A percentile compares a stretch with the other conserved stretches of the same genome.
These are phyloP conservation scores for Zhengitettix transpicula DNA, from an alignment of 2,888 invertebrate species.

Conservation along the genomic window DNA sequence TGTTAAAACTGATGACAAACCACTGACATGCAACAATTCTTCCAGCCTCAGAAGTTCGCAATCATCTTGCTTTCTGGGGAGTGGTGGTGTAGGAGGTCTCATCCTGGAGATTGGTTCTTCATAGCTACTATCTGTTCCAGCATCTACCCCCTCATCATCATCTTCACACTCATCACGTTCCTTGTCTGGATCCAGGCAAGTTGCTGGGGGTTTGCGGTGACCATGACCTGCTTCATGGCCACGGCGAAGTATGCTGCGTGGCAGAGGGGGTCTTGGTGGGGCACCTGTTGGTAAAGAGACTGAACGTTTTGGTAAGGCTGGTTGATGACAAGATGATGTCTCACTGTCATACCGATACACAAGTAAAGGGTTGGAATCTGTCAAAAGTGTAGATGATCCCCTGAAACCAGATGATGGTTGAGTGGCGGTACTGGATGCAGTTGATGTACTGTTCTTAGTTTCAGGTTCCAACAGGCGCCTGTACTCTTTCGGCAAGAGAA, in stretches of 20 bases:
- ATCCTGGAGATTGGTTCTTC: constrained; percentile 4
- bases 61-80: constrained; percentile 14
- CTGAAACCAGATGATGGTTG: constrained; percentile 76
- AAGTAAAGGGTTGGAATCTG: constrained; percentile 63
- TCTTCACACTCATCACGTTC: constrained; percentile 27
- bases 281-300: constrained; percentile 39
- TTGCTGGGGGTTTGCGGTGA: not conserved
- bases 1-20: constrained; percentile 41
- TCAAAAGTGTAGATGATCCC: constrained; percentile 59
- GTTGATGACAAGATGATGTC: constrained; percentile 39
- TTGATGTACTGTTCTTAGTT: constrained; percentile 28
- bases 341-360: constrained; percentile 69
- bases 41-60: constrained; percentile 47
- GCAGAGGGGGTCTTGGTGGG: constrained; percentile 54
- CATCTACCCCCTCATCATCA: constrained; percentile 24
- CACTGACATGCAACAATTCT: constrained; percentile 52
- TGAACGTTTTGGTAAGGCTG: constrained; percentile 29
- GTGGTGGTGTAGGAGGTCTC: constrained; percentile 12
- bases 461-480: constrained; percentile 63
- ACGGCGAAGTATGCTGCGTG: constrained; percentile 54
- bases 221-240: not conserved
- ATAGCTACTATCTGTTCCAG: constrained; percentile 13
- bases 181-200: constrained; percentile 18
- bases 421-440: constrained; percentile 25
- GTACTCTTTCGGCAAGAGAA: constrained; percentile 73